Evolutionary conservation across 2,113 vertebrate species (phyloP).

Genomic region (Tachysurus fulvidraco): DNA sequence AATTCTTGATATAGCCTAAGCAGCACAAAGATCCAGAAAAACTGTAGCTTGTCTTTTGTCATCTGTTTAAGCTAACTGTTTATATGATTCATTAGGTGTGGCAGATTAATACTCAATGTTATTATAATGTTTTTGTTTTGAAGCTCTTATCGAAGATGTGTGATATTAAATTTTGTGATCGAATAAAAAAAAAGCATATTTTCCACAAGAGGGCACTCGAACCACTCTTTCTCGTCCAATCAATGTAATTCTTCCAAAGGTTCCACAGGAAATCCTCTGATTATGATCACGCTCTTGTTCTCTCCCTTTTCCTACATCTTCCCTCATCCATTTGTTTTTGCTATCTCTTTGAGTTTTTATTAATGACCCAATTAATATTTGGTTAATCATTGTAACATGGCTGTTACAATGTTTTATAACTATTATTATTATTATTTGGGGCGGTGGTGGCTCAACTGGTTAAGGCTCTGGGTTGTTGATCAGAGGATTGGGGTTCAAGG

Average conservation of each 20-base stretch:
- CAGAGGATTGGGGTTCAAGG: no score
- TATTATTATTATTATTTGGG: no score
- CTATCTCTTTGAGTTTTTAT: not conserved
- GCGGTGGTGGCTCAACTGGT: no score
- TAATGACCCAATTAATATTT: not conserved
- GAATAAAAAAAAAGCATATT: not conserved
- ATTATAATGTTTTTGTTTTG: not conserved
- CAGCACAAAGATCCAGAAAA: not conserved
- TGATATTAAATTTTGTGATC: not conserved
- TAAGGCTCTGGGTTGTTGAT: no score
- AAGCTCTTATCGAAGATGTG: not conserved
- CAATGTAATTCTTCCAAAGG: not conserved
- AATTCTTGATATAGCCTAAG: not conserved
- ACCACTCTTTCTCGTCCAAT: not conserved
- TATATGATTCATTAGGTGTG: not conserved
- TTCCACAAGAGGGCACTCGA: conserved; percentile 9
- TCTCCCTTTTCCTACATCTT: conserved; percentile 8
- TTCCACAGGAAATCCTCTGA: not conserved
- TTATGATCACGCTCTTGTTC: not conserved
- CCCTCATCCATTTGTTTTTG: not conserved
- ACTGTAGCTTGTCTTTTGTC: not conserved
- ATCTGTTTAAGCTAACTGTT: not conserved
- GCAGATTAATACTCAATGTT: not conserved
- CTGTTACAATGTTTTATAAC: not conserved
- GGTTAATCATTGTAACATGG: not conserved